These are phyloP conservation scores for Plagiodera versicolora DNA, from an alignment of 2,888 invertebrate genomes.

Conservation along the genomic window DNA sequence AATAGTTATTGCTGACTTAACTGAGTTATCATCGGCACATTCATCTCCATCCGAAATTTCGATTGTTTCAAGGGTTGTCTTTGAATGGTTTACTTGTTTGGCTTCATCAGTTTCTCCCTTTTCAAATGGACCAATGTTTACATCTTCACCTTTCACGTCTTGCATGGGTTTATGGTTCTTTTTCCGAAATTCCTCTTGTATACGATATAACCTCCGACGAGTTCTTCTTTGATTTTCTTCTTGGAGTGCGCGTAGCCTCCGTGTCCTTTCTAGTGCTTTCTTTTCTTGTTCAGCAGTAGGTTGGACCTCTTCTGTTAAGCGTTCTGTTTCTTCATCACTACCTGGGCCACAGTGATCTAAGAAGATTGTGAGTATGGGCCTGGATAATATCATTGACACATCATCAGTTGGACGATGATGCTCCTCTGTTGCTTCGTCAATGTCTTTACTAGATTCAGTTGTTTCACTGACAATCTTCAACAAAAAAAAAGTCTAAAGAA, in stretches of 20 bases:
- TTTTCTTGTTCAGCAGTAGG: neutral
- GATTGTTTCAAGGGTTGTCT: neutral
- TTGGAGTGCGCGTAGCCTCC: neutral
- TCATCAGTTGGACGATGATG: no score
- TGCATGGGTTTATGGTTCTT: neutral
- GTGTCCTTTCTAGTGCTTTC: neutral
- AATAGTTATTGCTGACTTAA: neutral
- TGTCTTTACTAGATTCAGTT: neutral
- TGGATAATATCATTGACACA: neutral
- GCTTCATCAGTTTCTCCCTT: neutral
- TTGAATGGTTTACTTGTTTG: neutral
- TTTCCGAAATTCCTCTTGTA: neutral
- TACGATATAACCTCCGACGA: neutral
- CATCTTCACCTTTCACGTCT: neutral
- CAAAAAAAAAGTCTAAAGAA: neutral
- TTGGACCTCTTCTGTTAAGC: conserved; percentile 6
- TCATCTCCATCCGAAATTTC: conserved; percentile 1
- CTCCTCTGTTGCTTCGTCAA: neutral
- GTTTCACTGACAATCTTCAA: neutral
- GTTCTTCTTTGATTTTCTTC: neutral
- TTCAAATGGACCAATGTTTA: neutral
- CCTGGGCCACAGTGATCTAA: conserved; percentile 5
- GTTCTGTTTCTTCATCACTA: conserved; percentile 6
- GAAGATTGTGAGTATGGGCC: conserved; percentile 4
- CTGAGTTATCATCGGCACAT: neutral